phyloP scores from a whole-genome alignment of 2,113 vertebrate genomes.

The Cololabis saira region DNA sequence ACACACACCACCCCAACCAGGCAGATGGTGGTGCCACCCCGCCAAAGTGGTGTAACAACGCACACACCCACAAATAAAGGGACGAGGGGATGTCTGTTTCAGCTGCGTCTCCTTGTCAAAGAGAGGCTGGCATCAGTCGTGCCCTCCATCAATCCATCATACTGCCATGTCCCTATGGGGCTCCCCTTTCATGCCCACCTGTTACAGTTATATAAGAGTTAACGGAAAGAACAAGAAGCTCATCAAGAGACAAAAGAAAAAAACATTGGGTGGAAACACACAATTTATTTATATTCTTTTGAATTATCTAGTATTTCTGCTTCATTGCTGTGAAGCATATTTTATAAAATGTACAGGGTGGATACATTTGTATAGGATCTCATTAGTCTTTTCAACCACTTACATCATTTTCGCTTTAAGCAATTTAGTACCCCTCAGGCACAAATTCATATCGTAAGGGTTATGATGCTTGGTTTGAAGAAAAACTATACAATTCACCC shows the following conservation, averaged over 20 bases:
- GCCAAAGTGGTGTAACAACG: conserved; percentile 66
- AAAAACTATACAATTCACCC: too few relatives aligned
- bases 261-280: too few relatives aligned
- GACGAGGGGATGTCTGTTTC: conserved; percentile 70
- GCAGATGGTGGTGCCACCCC: conserved; percentile 74
- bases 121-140: conserved; percentile 58
- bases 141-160: conserved; percentile 71
- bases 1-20: conserved; percentile 47
- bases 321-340: too few relatives aligned
- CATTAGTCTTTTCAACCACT: too few relatives aligned
- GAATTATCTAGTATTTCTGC: too few relatives aligned
- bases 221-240: not conserved
- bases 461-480: too few relatives aligned
- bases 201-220: conserved; percentile 46
- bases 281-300: too few relatives aligned
- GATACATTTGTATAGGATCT: too few relatives aligned
- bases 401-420: too few relatives aligned
- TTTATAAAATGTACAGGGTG: too few relatives aligned
- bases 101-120: conserved; percentile 70
- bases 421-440: too few relatives aligned
- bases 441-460: too few relatives aligned
- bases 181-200: conserved; percentile 60
- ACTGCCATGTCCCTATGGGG: conserved; percentile 18
- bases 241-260: not conserved
- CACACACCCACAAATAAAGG: conserved; percentile 59